Percentiles rank a stretch among this genome's conserved stretches.
These are phyloP conservation scores for Etheostoma cragini DNA, from an alignment of 2,113 vertebrate species.

Conservation along the genomic window DNA sequence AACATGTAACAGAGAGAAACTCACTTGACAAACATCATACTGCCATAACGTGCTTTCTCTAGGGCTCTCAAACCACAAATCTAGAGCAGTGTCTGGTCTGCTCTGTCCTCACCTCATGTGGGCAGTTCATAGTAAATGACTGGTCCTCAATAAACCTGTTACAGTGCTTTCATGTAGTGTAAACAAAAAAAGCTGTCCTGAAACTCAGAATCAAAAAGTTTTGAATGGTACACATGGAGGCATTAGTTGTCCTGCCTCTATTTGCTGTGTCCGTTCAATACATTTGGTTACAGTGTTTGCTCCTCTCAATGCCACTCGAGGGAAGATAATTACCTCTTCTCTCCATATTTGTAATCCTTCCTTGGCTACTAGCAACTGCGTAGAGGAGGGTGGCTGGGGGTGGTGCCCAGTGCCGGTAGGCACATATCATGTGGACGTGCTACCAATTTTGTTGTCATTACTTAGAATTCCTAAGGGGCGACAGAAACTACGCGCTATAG, in stretches of 20 bases:
- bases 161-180: background rate
- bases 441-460: too few relatives aligned
- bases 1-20: constrained; percentile 45
- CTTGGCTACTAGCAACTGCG: too few relatives aligned
- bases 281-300: background rate
- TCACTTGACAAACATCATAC: constrained; percentile 46
- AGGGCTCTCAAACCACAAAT: constrained; percentile 38
- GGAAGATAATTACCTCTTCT: too few relatives aligned
- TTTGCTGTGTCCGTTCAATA: constrained; percentile 11
- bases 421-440: too few relatives aligned
- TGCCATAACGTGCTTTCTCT: constrained; percentile 31
- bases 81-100: constrained; percentile 2
- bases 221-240: background rate
- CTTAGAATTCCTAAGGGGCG: too few relatives aligned
- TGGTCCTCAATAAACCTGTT: background rate
- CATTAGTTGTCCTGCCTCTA: background rate
- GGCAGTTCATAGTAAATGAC: background rate
- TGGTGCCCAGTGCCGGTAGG: too few relatives aligned
- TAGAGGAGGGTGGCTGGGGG: too few relatives aligned
- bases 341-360: too few relatives aligned
- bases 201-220: constrained; percentile 34
- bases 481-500: too few relatives aligned
- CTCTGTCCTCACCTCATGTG: background rate
- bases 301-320: background rate
- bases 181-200: background rate